Evolutionary conservation across 2,797 vertebrate genomes (phyloP).

Genomic region (Alca torda): DNA sequence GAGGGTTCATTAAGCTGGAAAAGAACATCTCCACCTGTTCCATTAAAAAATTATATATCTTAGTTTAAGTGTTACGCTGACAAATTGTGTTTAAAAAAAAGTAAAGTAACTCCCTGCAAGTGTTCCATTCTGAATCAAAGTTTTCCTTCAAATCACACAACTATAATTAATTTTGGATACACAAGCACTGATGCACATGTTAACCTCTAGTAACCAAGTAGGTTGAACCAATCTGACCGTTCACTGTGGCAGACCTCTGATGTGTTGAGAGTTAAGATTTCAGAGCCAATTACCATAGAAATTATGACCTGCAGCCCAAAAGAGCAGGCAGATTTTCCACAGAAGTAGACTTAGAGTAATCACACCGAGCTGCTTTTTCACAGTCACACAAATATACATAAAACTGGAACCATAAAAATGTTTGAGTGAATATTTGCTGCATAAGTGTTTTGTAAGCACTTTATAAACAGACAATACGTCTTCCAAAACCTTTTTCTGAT

Average conservation of each 20-base stretch:
- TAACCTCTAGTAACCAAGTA: conserved; percentile 1
- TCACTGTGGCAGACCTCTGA: conserved; percentile 18
- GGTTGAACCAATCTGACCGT: neutral
- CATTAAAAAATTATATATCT: neutral
- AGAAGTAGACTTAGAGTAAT: conserved; percentile 12
- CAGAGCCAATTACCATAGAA: conserved; percentile 27
- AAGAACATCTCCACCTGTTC: no score
- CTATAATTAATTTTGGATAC: neutral
- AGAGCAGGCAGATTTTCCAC: conserved; percentile 29
- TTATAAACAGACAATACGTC: neutral
- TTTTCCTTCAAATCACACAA: neutral
- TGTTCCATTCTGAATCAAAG: neutral
- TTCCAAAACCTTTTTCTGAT: neutral
- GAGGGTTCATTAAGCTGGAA: neutral
- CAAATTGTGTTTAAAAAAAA: neutral
- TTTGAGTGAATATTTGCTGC: neutral
- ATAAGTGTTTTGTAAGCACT: neutral
- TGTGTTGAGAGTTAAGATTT: conserved; percentile 20
- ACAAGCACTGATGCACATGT: neutral
- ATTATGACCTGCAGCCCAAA: conserved; percentile 27
- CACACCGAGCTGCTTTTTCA: neutral
- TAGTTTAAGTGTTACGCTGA: neutral
- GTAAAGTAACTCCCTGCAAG: neutral
- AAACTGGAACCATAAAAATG: neutral
- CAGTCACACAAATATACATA: neutral